Percentiles rank a stretch among this genome's conserved stretches.
Evolutionary conservation across 2,113 vertebrate genomes (phyloP).

Genomic region (Bos indicus): DNA sequence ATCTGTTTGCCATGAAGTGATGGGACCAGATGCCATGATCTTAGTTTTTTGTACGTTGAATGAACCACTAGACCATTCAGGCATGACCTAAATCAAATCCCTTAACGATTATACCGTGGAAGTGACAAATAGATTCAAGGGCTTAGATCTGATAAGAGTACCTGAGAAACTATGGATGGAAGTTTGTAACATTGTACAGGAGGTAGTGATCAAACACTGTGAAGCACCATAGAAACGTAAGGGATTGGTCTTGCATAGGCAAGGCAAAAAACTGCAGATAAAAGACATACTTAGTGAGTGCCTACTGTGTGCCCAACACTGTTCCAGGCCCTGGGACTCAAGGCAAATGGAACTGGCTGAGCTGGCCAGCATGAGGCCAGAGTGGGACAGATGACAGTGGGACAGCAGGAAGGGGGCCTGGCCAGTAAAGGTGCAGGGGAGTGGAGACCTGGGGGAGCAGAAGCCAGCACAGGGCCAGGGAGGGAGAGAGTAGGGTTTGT

Average conservation of each 20-base stretch:
- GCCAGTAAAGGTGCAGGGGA: not conserved
- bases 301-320: not conserved
- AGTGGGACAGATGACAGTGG: not conserved
- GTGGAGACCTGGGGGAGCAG: not conserved
- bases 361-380: too few relatives aligned
- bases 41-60: not conserved
- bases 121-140: not conserved
- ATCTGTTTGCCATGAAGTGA: not conserved
- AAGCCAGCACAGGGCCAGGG: not conserved
- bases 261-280: not conserved
- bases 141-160: not conserved
- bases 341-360: not conserved
- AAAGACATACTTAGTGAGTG: not conserved
- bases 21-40: not conserved
- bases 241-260: not conserved
- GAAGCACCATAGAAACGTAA: not conserved
- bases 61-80: not conserved
- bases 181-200: not conserved
- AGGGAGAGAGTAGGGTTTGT: not conserved
- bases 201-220: not conserved
- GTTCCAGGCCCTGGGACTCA: not conserved
- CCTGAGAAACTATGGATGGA: not conserved
- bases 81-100: not conserved
- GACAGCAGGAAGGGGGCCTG: not conserved
- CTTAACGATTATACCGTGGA: not conserved